Percentiles rank a stretch among this genome's conserved stretches.
Evolutionary conservation across 2,113 vertebrate genomes (phyloP).

Genomic region (Falcunculus frontatus): DNA sequence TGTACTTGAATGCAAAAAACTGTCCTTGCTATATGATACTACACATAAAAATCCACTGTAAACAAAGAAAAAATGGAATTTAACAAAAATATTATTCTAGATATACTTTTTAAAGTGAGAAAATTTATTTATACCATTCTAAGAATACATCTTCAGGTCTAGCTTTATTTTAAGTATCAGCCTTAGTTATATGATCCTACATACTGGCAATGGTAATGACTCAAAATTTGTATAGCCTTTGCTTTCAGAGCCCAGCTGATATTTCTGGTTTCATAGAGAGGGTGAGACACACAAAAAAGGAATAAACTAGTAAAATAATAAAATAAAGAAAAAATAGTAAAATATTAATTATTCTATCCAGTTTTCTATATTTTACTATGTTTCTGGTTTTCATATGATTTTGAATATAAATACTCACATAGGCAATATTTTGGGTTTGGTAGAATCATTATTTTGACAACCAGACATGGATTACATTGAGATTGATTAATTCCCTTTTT

Average conservation of each 20-base stretch:
- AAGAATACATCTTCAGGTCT: neutral
- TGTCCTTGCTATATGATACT: neutral
- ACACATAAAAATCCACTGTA: neutral
- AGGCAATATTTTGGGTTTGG: neutral
- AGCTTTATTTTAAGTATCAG: neutral
- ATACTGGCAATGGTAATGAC: neutral
- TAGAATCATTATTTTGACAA: neutral
- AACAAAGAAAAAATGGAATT: neutral
- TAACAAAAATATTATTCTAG: neutral
- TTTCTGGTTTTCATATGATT: neutral
- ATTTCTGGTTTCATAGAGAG: neutral
- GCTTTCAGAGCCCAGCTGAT: neutral
- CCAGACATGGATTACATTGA: neutral
- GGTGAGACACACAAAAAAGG: neutral
- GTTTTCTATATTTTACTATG: neutral
- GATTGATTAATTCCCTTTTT: neutral
- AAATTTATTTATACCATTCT: neutral
- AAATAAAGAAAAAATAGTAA: neutral
- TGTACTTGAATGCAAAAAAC: neutral
- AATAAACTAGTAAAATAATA: neutral
- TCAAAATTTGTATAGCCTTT: neutral
- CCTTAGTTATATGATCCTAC: neutral
- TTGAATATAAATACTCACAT: neutral
- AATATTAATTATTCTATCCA: neutral
- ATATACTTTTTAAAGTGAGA: neutral